phyloP scores from a whole-genome alignment of 2,888 invertebrate genomes.

The Eupelmus urozonus region DNA sequence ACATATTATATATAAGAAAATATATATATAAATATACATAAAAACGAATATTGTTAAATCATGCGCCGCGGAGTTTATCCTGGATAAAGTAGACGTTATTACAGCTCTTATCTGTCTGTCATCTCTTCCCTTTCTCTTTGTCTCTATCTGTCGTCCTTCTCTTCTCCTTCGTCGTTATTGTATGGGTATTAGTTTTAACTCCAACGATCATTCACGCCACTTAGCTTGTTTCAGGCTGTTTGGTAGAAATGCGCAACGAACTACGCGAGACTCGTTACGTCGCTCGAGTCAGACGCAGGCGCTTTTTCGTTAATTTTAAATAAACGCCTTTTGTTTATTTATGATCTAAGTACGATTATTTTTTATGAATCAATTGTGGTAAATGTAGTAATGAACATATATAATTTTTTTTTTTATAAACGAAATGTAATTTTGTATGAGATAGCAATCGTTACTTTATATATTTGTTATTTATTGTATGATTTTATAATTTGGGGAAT shows the following conservation, averaged over 20 bases:
- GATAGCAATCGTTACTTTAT: slow-evolving; percentile 29
- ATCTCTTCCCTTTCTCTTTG: slow-evolving; percentile 16
- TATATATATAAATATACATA: slow-evolving; percentile 52
- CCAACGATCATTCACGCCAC: slow-evolving; percentile 26
- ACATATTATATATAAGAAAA: slow-evolving; percentile 58
- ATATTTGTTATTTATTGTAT: slow-evolving; percentile 26
- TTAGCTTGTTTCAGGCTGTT: slow-evolving; percentile 43
- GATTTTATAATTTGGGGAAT: slow-evolving; percentile 32
- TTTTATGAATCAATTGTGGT: slow-evolving; percentile 14
- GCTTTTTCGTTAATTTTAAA: slow-evolving; percentile 42
- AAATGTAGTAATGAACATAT: slow-evolving; percentile 20
- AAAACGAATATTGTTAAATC: slow-evolving; percentile 55
- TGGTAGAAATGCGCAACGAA: slow-evolving; percentile 39
- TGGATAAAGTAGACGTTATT: slow-evolving; percentile 52
- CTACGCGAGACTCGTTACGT: slow-evolving; percentile 31
- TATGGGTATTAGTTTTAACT: slow-evolving; percentile 48
- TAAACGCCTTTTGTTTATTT: slow-evolving; percentile 51
- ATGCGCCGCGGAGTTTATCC: slow-evolving; percentile 56
- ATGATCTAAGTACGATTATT: slow-evolving; percentile 1
- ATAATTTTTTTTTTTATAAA: slow-evolving; percentile 31
- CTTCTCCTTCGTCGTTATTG: slow-evolving; percentile 33
- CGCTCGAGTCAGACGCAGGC: slow-evolving; percentile 25
- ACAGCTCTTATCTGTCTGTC: slow-evolving; percentile 43
- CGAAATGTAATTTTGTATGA: not conserved
- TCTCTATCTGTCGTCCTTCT: slow-evolving; percentile 18